phyloP scores from a whole-genome alignment of 1,140 invertebrate genomes.

The Scaptomyza hsui region DNA sequence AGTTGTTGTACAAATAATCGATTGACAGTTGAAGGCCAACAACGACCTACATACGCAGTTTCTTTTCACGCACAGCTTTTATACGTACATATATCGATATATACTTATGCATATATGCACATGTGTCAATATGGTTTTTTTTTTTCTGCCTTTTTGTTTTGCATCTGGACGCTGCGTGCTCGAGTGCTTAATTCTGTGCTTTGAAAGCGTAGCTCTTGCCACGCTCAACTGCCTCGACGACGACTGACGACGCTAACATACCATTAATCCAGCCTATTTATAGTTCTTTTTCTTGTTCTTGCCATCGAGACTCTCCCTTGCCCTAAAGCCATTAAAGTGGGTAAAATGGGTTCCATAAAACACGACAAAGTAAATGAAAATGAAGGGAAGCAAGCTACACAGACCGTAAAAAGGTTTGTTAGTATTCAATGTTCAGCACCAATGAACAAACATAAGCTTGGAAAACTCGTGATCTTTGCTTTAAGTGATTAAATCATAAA shows the following conservation, averaged over 20 bases:
- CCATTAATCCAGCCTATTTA: constrained; percentile 35
- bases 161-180: constrained; percentile 60
- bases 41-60: constrained; percentile 54
- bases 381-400: background rate
- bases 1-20: constrained; percentile 46
- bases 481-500: background rate
- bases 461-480: background rate
- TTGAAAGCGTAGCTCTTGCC: constrained; percentile 27
- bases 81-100: background rate
- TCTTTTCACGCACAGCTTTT: constrained; percentile 31
- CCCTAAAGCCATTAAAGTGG: background rate
- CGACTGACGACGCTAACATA: constrained; percentile 20
- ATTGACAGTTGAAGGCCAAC: constrained; percentile 66
- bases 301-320: constrained; percentile 12
- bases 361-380: background rate
- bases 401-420: background rate
- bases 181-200: constrained; percentile 51
- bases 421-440: background rate
- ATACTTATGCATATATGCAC: background rate
- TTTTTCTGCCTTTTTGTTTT: constrained; percentile 32
- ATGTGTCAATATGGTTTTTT: constrained; percentile 20
- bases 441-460: background rate
- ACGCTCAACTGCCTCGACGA: constrained; percentile 49
- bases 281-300: constrained; percentile 44
- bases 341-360: background rate